Evolutionary conservation across 2,888 invertebrate genomes (phyloP).

Genomic region (Ptilodon capucinus): DNA sequence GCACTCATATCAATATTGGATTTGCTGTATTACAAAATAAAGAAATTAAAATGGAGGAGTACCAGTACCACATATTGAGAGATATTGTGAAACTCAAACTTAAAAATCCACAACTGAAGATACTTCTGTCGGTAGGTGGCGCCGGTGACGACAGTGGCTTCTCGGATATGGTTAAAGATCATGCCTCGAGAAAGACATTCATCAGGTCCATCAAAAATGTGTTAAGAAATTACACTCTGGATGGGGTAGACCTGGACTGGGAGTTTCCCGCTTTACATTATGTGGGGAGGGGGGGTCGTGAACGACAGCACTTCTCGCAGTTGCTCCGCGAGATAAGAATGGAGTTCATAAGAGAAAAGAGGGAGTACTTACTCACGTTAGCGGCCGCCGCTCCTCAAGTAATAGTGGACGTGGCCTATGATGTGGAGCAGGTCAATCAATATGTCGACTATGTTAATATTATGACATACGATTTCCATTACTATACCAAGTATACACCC

Average conservation of each 20-base stretch:
- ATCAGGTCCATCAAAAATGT: slow-evolving; percentile 79
- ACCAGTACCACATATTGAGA: slow-evolving; percentile 57
- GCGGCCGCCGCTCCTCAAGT: slow-evolving; percentile 91
- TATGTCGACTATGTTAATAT: slow-evolving; percentile 93
- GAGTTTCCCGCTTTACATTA: slow-evolving; percentile 89
- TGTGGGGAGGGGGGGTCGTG: slow-evolving; percentile 48
- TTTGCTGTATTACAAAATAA: slow-evolving; percentile 86
- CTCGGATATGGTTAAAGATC: slow-evolving; percentile 87
- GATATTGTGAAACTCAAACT: slow-evolving; percentile 80
- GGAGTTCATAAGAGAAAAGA: slow-evolving; percentile 84
- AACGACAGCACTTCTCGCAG: slow-evolving; percentile 89
- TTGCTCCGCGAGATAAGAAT: slow-evolving; percentile 87
- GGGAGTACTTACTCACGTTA: slow-evolving; percentile 85
- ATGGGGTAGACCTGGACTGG: slow-evolving; percentile 92
- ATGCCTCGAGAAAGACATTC: slow-evolving; percentile 86
- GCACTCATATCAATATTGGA: slow-evolving; percentile 92
- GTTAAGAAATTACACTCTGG: slow-evolving; percentile 80
- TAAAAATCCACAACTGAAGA: slow-evolving; percentile 85
- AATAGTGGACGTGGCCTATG: slow-evolving; percentile 89
- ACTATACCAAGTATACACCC: slow-evolving; percentile 88
- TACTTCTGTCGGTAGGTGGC: slow-evolving; percentile 90
- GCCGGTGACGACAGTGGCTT: slow-evolving; percentile 84
- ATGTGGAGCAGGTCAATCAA: slow-evolving; percentile 89
- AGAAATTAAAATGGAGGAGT: slow-evolving; percentile 78
- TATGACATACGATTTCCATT: slow-evolving; percentile 97